Evolutionary conservation across 2,113 vertebrate genomes (phyloP), one percentile per base, ranked within the genome.

Genomic region (Hiodon alosoides): DNA sequence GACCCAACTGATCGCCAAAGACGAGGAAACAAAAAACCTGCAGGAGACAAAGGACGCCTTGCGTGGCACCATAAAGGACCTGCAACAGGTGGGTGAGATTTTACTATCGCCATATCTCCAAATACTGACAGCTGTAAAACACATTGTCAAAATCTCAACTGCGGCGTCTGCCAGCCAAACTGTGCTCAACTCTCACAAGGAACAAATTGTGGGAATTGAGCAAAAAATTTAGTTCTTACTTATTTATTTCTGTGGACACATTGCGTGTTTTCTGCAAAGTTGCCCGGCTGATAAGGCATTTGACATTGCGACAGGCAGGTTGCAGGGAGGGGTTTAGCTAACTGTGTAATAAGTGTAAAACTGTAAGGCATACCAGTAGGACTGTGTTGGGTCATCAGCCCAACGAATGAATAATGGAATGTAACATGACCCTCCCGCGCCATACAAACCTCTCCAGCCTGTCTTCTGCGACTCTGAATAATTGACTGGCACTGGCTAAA

Each of bases 81-180:
- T 76, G 8, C 64, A 67, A 69, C 17, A 88, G 85, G 88, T 87
- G 73, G 16, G 79, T 3, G 69, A 79, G 74, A 62, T 47, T 9
- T 74, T 62, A 59, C 52, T 16, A 47, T 4, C 6, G 73, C 4
- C 72, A 2, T 31, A 64, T 4, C 10, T 73, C 2, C 72, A 0
- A 67, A 72, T 48, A 66, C 52, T 17, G 47, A 66, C 67, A 70
- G 3, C 7, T 46, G 1, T 17, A n/a, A 46, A 10, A 10, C 14
- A 54, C 3, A 10, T 47, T 67, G 47, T 64, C 1, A 54, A 10
- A 11, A 16, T 31, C n/a, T 14, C 50, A 53, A 16, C 14, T 11
- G 10, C 10, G 16, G 16, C 17, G 52, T 3, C 7, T 70, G n/a
- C 10, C 9, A 46, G 16, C 14, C 3, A 67, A 5, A 64, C 61